Evolutionary conservation across 2,797 vertebrate species (phyloP).

Genomic region (Pyrocephalus nanus): DNA sequence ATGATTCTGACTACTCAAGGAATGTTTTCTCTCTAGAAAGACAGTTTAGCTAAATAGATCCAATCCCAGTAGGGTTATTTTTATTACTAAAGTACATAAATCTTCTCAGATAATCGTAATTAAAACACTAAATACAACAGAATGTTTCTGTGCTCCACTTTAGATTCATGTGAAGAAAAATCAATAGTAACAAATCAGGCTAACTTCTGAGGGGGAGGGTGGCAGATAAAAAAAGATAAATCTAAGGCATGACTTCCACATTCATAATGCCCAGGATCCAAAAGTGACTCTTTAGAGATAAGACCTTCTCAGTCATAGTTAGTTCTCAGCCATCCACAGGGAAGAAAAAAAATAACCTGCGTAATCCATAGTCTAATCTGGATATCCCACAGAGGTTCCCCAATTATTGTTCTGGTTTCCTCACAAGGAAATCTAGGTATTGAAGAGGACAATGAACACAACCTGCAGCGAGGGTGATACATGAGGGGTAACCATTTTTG

Average conservation of each 20-base stretch:
- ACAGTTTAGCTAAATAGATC: not conserved
- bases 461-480: not conserved
- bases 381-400: not conserved
- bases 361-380: not conserved
- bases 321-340: not conserved
- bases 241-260: not conserved
- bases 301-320: not conserved
- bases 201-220: accelerated
- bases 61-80: not conserved
- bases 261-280: not conserved
- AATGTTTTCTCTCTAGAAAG: not conserved
- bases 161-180: not conserved
- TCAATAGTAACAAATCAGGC: not conserved
- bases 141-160: not conserved
- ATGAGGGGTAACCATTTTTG: not conserved
- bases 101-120: not conserved
- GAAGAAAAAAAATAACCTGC: not conserved
- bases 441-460: not conserved
- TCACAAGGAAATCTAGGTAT: not conserved
- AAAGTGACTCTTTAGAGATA: not conserved
- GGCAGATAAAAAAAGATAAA: not conserved
- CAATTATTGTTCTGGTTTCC: not conserved
- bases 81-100: not conserved
- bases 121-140: not conserved
- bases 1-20: not conserved